Evolutionary conservation across 2,888 invertebrate genomes (phyloP).

Genomic region (Reticulitermes lucifugus): DNA sequence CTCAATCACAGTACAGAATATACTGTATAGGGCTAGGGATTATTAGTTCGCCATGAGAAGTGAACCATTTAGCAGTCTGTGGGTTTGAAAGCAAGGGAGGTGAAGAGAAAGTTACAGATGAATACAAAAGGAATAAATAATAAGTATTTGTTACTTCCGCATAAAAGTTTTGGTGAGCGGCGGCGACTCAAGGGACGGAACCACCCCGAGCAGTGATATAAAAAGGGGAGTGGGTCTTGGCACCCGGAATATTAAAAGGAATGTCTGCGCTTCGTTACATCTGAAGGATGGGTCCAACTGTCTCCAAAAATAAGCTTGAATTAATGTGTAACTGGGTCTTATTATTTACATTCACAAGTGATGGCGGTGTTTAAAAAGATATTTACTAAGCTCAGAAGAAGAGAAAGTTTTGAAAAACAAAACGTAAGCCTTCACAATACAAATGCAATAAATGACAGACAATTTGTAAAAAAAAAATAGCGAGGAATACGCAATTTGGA

Average conservation of each 20-base stretch:
- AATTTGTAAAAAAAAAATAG: no score
- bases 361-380: no score
- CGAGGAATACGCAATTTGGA: no score
- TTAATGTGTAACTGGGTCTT: no score
- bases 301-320: no score
- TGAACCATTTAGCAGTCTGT: background rate
- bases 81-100: background rate
- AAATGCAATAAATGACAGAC: no score
- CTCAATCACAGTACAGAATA: background rate
- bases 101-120: background rate
- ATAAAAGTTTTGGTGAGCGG: background rate
- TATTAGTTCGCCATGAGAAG: background rate
- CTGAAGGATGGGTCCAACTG: background rate
- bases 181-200: background rate
- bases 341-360: no score
- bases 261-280: background rate
- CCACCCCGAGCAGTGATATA: background rate
- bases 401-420: no score
- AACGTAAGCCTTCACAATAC: no score
- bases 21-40: background rate
- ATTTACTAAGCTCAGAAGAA: no score
- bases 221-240: background rate
- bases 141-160: background rate
- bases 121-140: background rate
- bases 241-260: background rate